These are phyloP conservation scores for Drosophila aff. DNA, from an alignment of 1,140 invertebrate species.

Conservation along the genomic window DNA sequence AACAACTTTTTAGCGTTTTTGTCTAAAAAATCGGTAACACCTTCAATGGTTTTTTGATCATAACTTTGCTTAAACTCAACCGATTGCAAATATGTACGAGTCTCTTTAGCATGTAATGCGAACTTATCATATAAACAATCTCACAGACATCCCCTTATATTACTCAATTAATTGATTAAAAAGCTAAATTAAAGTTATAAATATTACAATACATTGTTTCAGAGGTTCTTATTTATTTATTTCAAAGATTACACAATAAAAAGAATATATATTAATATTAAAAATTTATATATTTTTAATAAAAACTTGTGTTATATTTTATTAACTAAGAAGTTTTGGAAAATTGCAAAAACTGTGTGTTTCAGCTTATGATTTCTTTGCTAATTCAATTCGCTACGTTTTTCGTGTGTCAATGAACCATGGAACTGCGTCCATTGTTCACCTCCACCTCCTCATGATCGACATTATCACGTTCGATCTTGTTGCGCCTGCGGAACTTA, in stretches of 20 bases:
- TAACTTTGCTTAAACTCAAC: too few relatives aligned
- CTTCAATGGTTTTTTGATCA: too few relatives aligned
- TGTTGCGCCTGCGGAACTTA: conserved; percentile 70
- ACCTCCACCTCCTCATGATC: conserved; percentile 52
- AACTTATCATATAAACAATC: too few relatives aligned
- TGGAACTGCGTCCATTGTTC: conserved; percentile 5
- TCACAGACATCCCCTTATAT: too few relatives aligned
- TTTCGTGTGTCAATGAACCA: conserved; percentile 25
- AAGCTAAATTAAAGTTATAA: not conserved
- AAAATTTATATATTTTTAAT: not conserved
- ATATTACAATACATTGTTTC: not conserved
- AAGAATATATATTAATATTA: too few relatives aligned
- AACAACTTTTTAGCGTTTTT: too few relatives aligned
- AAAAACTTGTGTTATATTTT: not conserved
- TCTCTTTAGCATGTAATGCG: not conserved
- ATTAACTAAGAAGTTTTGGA: not conserved
- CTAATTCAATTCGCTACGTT: not conserved
- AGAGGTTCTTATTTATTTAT: not conserved
- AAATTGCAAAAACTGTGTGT: not conserved
- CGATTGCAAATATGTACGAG: too few relatives aligned
- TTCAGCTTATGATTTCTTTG: not conserved
- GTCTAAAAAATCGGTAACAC: too few relatives aligned
- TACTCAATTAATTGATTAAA: not conserved
- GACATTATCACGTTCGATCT: conserved; percentile 65
- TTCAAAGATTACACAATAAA: not conserved